Evolutionary conservation across 2,113 vertebrate genomes (phyloP).

Genomic region (Pteronura brasiliensis): DNA sequence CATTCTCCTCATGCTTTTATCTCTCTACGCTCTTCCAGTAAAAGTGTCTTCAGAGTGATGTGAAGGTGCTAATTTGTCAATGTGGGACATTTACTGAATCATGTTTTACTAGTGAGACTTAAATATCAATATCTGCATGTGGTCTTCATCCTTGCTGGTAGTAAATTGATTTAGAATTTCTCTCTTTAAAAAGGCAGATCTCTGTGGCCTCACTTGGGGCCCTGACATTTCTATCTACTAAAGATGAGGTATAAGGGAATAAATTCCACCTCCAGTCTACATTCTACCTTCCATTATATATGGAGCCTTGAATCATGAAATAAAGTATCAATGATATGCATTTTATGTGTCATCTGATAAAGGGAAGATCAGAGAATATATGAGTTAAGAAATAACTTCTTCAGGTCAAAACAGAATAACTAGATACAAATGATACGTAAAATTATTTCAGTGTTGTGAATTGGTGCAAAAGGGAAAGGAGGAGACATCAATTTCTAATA

Average conservation of each 20-base stretch:
- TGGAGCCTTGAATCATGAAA: neutral
- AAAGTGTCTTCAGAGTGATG: neutral
- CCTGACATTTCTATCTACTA: neutral
- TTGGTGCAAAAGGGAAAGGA: neutral
- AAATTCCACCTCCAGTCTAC: neutral
- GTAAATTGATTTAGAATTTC: neutral
- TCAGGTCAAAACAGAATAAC: neutral
- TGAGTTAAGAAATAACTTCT: neutral
- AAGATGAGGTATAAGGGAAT: neutral
- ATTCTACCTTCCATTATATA: neutral
- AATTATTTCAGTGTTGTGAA: neutral
- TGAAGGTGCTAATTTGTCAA: neutral
- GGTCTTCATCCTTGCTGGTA: neutral
- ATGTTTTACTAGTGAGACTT: neutral
- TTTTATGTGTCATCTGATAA: neutral
- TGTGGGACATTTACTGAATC: neutral
- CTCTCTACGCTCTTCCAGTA: neutral
- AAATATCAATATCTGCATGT: neutral
- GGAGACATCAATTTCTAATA: neutral
- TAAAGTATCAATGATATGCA: neutral
- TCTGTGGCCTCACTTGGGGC: neutral
- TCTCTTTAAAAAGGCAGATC: neutral
- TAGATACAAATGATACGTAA: neutral
- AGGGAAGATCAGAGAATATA: neutral
- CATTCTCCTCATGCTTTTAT: neutral